These are phyloP conservation scores for Synchiropus splendidus DNA, from an alignment of 2,113 vertebrate genomes.

Conservation along the genomic window DNA sequence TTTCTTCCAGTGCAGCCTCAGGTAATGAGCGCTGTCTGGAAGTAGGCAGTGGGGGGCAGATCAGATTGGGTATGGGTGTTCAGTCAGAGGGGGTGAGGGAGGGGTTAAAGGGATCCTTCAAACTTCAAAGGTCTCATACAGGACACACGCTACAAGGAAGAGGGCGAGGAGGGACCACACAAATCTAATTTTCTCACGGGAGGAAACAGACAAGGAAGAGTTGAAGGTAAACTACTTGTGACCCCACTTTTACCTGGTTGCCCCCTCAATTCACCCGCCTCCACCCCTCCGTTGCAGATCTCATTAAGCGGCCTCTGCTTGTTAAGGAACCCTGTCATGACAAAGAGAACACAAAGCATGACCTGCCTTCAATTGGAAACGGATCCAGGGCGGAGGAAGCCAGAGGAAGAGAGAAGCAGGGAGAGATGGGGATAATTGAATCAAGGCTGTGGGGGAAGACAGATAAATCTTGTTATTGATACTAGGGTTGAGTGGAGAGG, in stretches of 20 bases:
- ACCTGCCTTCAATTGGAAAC: constrained; percentile 71
- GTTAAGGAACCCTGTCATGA: constrained; percentile 65
- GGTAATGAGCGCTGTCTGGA: constrained; percentile 68
- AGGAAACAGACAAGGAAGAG: constrained; percentile 55
- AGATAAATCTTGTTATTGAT: constrained; percentile 65
- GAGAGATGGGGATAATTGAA: constrained; percentile 62
- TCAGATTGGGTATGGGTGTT: constrained; percentile 31
- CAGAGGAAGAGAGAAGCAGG: constrained; percentile 34
- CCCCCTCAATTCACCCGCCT: constrained; percentile 20
- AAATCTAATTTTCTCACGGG: constrained; percentile 57
- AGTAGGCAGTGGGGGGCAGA: constrained; percentile 40
- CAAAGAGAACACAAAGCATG: constrained; percentile 68
- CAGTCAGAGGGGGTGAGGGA: constrained; percentile 12
- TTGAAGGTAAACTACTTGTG: constrained; percentile 67
- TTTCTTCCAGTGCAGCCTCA: constrained; percentile 52
- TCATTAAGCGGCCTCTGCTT: constrained; percentile 60
- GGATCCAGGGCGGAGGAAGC: constrained; percentile 53
- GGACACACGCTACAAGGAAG: constrained; percentile 50
- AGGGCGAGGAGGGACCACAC: constrained; percentile 34
- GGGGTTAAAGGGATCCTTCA: constrained; percentile 39
- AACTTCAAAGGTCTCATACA: constrained; percentile 64
- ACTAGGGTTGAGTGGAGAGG: constrained; percentile 47
- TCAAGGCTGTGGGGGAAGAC: constrained; percentile 55
- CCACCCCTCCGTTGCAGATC: constrained; percentile 45
- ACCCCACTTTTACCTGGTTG: constrained; percentile 58